phyloP scores from a whole-genome alignment of 1,140 invertebrate genomes.

The Hyposmocoma kahamanoa region DNA sequence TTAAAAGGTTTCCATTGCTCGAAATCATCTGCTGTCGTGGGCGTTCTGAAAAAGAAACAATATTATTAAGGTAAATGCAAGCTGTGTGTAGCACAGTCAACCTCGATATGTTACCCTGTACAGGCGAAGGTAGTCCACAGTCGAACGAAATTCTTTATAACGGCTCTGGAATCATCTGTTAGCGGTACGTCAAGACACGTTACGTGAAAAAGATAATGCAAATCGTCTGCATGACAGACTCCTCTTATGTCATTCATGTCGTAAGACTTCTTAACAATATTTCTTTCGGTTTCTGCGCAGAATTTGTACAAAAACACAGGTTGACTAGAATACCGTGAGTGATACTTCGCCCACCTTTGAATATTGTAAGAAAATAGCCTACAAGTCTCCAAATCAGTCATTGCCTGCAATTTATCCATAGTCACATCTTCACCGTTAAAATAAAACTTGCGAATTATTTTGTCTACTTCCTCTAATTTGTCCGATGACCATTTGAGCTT shows the following conservation, averaged over 20 bases:
- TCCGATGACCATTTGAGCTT: slow-evolving; percentile 35
- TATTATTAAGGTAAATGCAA: background rate
- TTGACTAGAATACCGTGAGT: slow-evolving; percentile 19
- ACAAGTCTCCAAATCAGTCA: slow-evolving; percentile 42
- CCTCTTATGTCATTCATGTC: slow-evolving; percentile 48
- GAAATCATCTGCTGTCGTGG: slow-evolving; percentile 20
- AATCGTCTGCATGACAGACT: slow-evolving; percentile 59
- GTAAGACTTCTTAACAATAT: slow-evolving; percentile 46
- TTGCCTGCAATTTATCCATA: slow-evolving; percentile 28
- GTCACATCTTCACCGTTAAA: slow-evolving; percentile 35
- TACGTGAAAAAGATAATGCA: slow-evolving; percentile 51
- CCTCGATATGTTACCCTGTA: slow-evolving; percentile 53
- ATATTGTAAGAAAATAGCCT: slow-evolving; percentile 50
- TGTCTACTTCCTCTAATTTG: slow-evolving; percentile 25
- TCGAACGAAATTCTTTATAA: slow-evolving; percentile 37
- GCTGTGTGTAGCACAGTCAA: background rate
- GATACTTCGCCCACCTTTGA: slow-evolving; percentile 42
- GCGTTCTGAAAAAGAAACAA: slow-evolving; percentile 44
- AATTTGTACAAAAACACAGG: slow-evolving; percentile 58
- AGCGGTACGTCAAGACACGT: slow-evolving; percentile 42
- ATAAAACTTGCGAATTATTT: slow-evolving; percentile 42
- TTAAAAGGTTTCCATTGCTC: slow-evolving; percentile 47
- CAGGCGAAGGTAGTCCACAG: slow-evolving; percentile 53
- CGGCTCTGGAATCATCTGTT: slow-evolving; percentile 34
- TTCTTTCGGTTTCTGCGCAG: slow-evolving; percentile 49